Conservation (phyloP, 2,113 vertebrate species). For the Leucopternis melanops region DNA sequence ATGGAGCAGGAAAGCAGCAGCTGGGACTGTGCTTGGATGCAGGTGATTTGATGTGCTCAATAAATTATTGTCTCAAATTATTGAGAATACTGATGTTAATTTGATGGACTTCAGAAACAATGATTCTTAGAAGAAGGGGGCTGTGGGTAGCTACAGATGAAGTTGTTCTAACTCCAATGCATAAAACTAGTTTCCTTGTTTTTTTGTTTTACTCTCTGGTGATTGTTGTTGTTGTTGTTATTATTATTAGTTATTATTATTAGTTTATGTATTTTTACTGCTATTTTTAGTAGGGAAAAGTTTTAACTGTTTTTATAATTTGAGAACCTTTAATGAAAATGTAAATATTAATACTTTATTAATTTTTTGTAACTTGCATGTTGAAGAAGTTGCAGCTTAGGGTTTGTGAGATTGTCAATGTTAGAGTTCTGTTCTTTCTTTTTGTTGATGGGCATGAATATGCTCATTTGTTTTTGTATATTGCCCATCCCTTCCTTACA, state of each 20-base stretch:
- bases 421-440: slow-evolving; percentile 99
- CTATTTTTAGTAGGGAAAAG: slow-evolving; percentile 72
- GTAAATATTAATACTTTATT: slow-evolving; percentile 63
- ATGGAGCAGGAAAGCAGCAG: too few relatives aligned
- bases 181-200: slow-evolving; percentile 74
- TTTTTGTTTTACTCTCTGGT: slow-evolving; percentile 72
- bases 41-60: slow-evolving; percentile 4
- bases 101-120: background rate
- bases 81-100: background rate
- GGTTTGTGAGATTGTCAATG: slow-evolving; percentile 99
- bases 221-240: slow-evolving; percentile 6
- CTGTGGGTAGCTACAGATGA: slow-evolving; percentile 74
- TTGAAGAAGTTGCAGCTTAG: slow-evolving; percentile 99
- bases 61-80: background rate
- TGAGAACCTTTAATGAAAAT: slow-evolving; percentile 67
- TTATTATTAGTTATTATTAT: slow-evolving; percentile 64
- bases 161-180: slow-evolving; percentile 82
- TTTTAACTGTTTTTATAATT: slow-evolving; percentile 71
- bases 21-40: too few relatives aligned
- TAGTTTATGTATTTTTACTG: slow-evolving; percentile 75
- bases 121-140: background rate
- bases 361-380: slow-evolving; percentile 88
- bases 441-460: slow-evolving; percentile 99
- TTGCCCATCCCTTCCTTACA: slow-evolving; percentile 99
- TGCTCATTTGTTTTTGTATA: slow-evolving; percentile 99